Percentiles rank a stretch among this genome's conserved stretches.
Evolutionary conservation across 2,888 invertebrate species (phyloP).

Genomic region (Colletes collaris): DNA sequence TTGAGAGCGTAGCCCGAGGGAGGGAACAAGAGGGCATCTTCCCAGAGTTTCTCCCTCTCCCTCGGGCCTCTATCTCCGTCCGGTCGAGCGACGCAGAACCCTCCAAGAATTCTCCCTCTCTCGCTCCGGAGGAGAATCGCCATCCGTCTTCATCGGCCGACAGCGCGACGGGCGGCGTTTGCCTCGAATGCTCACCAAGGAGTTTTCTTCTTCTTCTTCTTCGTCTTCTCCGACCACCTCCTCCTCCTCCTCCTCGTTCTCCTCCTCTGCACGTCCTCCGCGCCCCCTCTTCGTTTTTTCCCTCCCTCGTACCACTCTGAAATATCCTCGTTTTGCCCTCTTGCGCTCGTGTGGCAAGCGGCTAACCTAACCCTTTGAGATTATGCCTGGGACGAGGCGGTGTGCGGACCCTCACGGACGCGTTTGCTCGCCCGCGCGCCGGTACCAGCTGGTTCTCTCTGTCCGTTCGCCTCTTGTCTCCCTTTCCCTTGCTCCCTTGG

Average conservation of each 20-base stretch:
- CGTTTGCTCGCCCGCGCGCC: background rate
- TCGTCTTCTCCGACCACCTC: conserved; percentile 55
- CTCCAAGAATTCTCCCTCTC: conserved; percentile 74
- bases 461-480: conserved; percentile 22
- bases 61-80: conserved; percentile 58
- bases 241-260: conserved; percentile 27
- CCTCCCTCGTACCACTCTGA: conserved; percentile 70
- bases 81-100: conserved; percentile 66
- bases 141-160: conserved; percentile 83
- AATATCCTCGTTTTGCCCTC: conserved; percentile 74
- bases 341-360: conserved; percentile 69
- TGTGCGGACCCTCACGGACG: conserved; percentile 10
- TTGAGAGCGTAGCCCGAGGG: conserved; percentile 80
- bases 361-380: conserved; percentile 76
- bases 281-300: conserved; percentile 67
- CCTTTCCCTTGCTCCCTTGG: conserved; percentile 51
- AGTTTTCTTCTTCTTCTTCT: conserved; percentile 80
- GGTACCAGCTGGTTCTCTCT: conserved; percentile 36
- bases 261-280: conserved; percentile 15
- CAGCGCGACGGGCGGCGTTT: conserved; percentile 83
- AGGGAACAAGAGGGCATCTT: conserved; percentile 70
- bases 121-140: conserved; percentile 75
- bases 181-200: conserved; percentile 82
- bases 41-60: conserved; percentile 62
- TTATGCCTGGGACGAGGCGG: conserved; percentile 66